Conservation (phyloP, 2,113 vertebrate genomes). For the Cyprichromis sp. region DNA sequence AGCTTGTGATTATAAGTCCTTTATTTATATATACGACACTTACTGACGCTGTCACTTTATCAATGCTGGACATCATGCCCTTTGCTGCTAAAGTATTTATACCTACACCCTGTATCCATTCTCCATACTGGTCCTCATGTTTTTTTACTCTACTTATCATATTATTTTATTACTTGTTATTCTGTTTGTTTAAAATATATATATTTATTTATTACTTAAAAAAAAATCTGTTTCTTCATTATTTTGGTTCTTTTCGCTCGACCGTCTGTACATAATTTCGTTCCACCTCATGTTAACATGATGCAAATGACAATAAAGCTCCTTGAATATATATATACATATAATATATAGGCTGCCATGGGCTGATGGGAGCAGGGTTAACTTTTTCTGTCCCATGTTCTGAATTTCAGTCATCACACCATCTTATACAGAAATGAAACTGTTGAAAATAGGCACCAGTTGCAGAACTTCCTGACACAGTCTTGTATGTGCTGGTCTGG, state of each 20-base stretch:
- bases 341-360: background rate
- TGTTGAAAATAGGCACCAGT: slow-evolving; percentile 40
- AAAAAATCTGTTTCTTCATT: background rate
- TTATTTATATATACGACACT: background rate
- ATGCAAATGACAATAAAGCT: background rate
- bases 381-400: slow-evolving; percentile 3
- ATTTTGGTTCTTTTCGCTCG: background rate
- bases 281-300: background rate
- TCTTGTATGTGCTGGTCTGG: slow-evolving; percentile 46
- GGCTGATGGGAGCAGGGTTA: background rate
- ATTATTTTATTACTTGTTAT: background rate
- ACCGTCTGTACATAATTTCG: background rate
- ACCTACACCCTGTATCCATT: background rate
- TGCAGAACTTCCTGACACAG: slow-evolving; percentile 48
- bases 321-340: background rate
- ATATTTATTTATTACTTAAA: background rate
- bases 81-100: background rate
- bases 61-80: background rate
- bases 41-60: background rate
- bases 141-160: background rate
- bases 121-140: background rate
- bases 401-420: slow-evolving; percentile 19
- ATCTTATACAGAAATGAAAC: slow-evolving; percentile 62
- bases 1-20: background rate
- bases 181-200: background rate